A percentile compares a stretch with the other conserved stretches of the same genome.
These are phyloP conservation scores for Eptesicus fuscus DNA, from an alignment of 2,113 vertebrate species.

Conservation along the genomic window DNA sequence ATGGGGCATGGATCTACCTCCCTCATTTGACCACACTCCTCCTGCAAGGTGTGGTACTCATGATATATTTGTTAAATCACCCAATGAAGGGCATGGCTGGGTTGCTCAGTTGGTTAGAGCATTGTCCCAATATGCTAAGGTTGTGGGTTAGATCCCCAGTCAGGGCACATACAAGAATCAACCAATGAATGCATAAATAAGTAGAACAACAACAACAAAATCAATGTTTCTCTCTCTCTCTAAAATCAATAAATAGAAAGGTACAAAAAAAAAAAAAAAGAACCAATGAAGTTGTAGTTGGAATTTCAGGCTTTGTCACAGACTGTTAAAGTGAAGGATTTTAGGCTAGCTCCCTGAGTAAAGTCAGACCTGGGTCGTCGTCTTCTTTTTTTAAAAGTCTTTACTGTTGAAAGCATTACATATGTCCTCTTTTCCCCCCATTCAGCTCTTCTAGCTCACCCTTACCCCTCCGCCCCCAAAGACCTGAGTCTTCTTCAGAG, in stretches of 20 bases:
- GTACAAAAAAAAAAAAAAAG: background rate
- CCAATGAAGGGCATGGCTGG: background rate
- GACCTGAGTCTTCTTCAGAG: background rate
- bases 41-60: background rate
- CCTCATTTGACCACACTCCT: background rate
- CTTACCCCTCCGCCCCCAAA: background rate
- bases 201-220: background rate
- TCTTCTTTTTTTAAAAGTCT: too few relatives aligned
- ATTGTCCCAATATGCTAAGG: background rate
- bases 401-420: too few relatives aligned
- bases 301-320: constrained; percentile 13
- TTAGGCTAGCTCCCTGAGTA: background rate
- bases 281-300: constrained; percentile 18
- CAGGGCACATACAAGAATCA: background rate
- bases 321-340: constrained; percentile 3
- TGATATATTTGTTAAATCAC: background rate
- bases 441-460: too few relatives aligned
- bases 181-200: background rate
- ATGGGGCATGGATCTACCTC: background rate
- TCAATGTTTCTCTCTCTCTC: background rate
- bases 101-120: background rate
- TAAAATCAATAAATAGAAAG: background rate
- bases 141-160: background rate
- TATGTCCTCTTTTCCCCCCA: too few relatives aligned
- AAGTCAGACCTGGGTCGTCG: background rate